Evolutionary conservation across 53 echinoderm and acorn worm species (phyloP).

Genomic region (Astropecten irregularis): DNA sequence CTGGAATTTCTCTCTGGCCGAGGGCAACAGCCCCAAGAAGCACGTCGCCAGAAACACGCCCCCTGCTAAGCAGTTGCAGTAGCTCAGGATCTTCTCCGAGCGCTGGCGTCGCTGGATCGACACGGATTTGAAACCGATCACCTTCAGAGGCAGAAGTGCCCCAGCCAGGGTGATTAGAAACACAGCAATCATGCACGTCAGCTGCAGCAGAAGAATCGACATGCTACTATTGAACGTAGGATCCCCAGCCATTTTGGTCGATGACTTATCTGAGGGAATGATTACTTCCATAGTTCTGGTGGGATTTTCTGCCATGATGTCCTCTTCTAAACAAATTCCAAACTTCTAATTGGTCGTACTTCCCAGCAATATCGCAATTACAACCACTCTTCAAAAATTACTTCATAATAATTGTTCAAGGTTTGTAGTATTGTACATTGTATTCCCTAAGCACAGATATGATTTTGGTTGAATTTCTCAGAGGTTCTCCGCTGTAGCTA

Average conservation of each 20-base stretch:
- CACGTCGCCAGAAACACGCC: constrained; percentile 96
- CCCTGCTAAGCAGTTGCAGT: constrained; percentile 95
- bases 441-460: too few species aligned
- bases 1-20: constrained; percentile 81
- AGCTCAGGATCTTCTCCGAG: constrained; percentile 76
- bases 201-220: constrained; percentile 69
- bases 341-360: too few species aligned
- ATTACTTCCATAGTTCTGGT: not conserved
- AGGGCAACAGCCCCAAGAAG: constrained; percentile 92
- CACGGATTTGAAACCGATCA: constrained; percentile 52
- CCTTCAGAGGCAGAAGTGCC: constrained; percentile 81
- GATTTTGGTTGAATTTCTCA: too few species aligned
- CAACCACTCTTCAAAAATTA: too few species aligned
- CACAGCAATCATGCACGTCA: constrained; percentile 63
- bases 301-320: constrained; percentile 1
- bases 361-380: too few species aligned
- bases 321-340: too few species aligned
- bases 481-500: too few species aligned
- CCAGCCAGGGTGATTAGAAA: constrained; percentile 75
- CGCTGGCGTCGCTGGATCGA: constrained; percentile 22
- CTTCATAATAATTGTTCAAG: too few species aligned
- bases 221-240: not conserved
- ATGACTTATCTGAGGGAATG: not conserved
- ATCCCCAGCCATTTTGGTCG: not conserved
- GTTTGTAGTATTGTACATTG: too few species aligned